Evolutionary conservation across 2,113 vertebrate genomes (phyloP).

Genomic region (Phrynosoma blainvillii): DNA sequence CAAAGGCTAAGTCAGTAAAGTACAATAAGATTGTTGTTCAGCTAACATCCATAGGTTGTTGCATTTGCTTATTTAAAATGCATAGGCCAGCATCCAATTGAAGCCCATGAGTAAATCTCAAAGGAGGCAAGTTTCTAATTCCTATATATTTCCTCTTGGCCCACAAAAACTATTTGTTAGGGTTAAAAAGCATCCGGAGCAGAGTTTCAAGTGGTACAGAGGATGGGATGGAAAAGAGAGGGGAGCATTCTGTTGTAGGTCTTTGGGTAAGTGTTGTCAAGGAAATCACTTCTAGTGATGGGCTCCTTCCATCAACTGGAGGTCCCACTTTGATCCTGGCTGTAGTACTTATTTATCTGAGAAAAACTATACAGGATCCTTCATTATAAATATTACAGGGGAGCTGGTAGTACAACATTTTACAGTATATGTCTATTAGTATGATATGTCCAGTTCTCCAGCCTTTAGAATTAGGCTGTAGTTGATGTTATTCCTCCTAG

Average conservation of each 20-base stretch:
- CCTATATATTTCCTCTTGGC: too few relatives aligned
- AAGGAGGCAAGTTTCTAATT: too few relatives aligned
- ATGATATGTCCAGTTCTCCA: constrained; percentile 24
- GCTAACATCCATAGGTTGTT: not conserved
- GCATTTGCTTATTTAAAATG: constrained; percentile 7
- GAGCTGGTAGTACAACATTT: constrained; percentile 1
- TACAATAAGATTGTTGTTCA: not conserved
- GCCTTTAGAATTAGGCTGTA: not conserved
- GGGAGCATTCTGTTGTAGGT: too few relatives aligned
- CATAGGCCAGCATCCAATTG: not conserved
- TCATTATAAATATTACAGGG: not conserved
- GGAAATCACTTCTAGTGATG: too few relatives aligned
- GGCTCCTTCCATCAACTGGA: too few relatives aligned
- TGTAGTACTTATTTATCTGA: not conserved
- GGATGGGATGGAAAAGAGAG: too few relatives aligned
- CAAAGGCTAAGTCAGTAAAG: not conserved
- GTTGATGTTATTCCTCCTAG: not conserved
- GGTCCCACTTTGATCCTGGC: not conserved
- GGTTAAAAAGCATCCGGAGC: too few relatives aligned
- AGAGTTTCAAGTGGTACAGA: too few relatives aligned
- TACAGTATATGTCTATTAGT: constrained; percentile 33
- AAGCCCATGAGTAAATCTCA: too few relatives aligned
- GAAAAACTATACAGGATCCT: not conserved
- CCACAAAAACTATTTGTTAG: too few relatives aligned
- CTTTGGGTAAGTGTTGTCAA: too few relatives aligned